These are phyloP conservation scores for Heliangelus exortis DNA, from an alignment of 2,797 vertebrate genomes.

Conservation along the genomic window DNA sequence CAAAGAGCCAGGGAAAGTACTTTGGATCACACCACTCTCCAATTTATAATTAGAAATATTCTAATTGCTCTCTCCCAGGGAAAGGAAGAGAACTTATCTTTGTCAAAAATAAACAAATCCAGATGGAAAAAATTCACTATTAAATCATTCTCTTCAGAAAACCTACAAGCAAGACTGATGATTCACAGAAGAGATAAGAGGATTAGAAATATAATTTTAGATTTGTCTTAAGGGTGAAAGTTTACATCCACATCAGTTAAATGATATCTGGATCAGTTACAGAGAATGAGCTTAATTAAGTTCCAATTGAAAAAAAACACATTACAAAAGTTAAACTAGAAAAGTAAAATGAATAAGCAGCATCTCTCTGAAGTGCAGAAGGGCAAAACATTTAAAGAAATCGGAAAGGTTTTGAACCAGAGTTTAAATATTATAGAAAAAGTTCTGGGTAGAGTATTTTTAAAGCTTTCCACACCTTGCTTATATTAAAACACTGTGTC, in stretches of 20 bases:
- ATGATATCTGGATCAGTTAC: conserved; percentile 5
- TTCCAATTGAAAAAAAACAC: neutral
- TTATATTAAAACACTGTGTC: neutral
- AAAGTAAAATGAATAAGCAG: neutral
- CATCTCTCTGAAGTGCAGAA: neutral
- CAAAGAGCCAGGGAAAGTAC: conserved; percentile 5
- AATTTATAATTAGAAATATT: conserved; percentile 65
- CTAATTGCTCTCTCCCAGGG: conserved; percentile 57
- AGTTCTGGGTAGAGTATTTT: neutral
- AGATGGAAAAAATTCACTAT: conserved; percentile 73
- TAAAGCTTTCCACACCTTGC: neutral
- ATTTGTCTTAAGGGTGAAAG: conserved; percentile 67
- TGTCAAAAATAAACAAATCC: conserved; percentile 69
- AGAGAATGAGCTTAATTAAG: conserved; percentile 13
- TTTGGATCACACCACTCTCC: conserved; percentile 32
- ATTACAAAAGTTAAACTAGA: neutral
- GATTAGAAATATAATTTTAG: conserved; percentile 40
- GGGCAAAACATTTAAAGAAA: neutral
- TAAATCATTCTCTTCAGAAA: conserved; percentile 75
- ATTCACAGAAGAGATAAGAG: conserved; percentile 72
- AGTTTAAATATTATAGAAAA: neutral
- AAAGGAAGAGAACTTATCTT: conserved; percentile 74
- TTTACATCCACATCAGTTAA: conserved; percentile 61
- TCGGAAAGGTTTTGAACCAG: neutral
- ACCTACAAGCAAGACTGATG: conserved; percentile 63